Evolutionary conservation across 2,797 vertebrate genomes (phyloP).

Genomic region (Iguana delicatissima): DNA sequence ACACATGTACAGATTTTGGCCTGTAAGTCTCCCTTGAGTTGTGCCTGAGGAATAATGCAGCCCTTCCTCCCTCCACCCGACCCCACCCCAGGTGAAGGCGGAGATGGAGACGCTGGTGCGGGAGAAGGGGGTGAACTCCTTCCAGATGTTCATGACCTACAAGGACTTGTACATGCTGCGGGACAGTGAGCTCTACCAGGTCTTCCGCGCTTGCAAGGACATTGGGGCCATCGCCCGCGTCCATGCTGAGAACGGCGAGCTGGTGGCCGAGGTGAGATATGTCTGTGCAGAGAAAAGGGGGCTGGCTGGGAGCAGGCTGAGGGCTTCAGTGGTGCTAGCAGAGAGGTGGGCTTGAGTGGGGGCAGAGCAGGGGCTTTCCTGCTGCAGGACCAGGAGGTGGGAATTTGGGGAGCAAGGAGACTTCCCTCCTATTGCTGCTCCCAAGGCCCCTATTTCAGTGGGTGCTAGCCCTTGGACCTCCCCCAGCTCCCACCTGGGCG

Average conservation of each 20-base stretch:
- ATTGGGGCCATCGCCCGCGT: constrained; percentile 93
- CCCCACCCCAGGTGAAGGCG: constrained; percentile 83
- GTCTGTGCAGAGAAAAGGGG: neutral
- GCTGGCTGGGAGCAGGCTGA: neutral
- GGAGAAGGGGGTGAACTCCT: constrained; percentile 96
- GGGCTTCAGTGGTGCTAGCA: too few species aligned
- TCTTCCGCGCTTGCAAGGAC: constrained; percentile 92
- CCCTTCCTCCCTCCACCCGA: neutral
- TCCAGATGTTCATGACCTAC: constrained; percentile 99
- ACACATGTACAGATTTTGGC: neutral
- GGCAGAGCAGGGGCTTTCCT: too few species aligned
- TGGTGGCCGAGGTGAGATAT: constrained; percentile 91
- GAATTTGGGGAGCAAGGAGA: too few species aligned
- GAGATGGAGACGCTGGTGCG: constrained; percentile 96
- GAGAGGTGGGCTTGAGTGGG: neutral
- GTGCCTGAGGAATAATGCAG: neutral
- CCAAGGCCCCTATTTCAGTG: too few species aligned
- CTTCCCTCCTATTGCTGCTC: neutral
- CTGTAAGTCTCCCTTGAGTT: too few species aligned
- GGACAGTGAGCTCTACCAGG: constrained; percentile 96
- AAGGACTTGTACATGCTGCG: constrained; percentile 96
- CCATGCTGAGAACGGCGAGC: constrained; percentile 96
- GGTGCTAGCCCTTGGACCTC: too few species aligned
- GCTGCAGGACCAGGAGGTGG: too few species aligned
- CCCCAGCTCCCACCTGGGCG: too few species aligned